phyloP scores from a whole-genome alignment of 1,140 invertebrate species.

The Platorchestia sp. region DNA sequence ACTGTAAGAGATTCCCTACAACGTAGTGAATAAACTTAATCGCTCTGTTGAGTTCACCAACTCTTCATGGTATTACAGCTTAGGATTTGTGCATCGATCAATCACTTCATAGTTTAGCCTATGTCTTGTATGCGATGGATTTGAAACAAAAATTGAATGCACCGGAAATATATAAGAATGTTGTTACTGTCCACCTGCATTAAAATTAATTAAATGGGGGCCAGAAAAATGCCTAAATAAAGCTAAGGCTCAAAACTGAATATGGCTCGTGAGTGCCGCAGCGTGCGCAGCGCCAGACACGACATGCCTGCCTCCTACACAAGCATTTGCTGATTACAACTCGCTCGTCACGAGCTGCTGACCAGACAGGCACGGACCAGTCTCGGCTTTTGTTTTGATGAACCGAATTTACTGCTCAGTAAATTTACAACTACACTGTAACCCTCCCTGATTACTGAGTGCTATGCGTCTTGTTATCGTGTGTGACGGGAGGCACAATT shows the following conservation, averaged over 20 bases:
- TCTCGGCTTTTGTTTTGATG: not conserved
- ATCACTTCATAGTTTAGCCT: not conserved
- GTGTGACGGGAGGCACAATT: not conserved
- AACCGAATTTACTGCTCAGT: not conserved
- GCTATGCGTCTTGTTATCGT: not conserved
- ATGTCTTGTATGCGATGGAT: not conserved
- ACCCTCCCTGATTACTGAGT: not conserved
- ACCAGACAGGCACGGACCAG: not conserved
- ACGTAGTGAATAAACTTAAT: no score
- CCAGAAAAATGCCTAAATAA: not conserved
- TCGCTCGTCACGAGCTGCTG: not conserved
- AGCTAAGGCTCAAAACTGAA: not conserved
- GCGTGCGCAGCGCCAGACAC: not conserved
- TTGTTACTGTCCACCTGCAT: not conserved
- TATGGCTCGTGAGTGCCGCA: not conserved
- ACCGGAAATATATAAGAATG: not conserved
- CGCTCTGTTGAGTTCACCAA: not conserved
- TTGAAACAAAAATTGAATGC: not conserved
- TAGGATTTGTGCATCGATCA: not conserved
- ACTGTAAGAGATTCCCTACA: no score
- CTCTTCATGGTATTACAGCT: not conserved
- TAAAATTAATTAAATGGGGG: not conserved
- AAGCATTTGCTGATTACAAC: constrained; percentile 35
- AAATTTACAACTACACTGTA: not conserved
- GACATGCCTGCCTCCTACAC: not conserved